Conservation (phyloP, 1,140 invertebrate species). For the Drosophila simulans region DNA sequence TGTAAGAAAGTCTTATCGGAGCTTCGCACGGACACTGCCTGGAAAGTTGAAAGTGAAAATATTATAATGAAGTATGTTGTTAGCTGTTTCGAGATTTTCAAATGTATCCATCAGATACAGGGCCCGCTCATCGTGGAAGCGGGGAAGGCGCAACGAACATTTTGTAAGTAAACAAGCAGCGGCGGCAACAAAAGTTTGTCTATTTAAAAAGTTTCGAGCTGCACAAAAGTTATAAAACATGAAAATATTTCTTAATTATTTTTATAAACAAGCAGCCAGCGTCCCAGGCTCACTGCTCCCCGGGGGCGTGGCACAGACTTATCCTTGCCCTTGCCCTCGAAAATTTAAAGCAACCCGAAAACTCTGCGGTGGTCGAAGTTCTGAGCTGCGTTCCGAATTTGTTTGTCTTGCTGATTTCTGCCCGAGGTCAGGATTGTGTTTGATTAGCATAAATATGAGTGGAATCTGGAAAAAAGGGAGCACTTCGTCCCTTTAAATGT, state of each 20-base stretch:
- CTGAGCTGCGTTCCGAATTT: constrained; percentile 38
- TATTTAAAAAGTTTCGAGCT: constrained; percentile 80
- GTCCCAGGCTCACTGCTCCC: constrained; percentile 7
- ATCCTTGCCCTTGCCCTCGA: constrained; percentile 33
- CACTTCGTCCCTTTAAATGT: constrained; percentile 32
- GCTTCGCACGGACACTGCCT: constrained; percentile 19
- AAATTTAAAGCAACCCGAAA: constrained; percentile 22
- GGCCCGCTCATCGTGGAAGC: background rate
- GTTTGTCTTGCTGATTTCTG: constrained; percentile 71
- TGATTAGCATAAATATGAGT: constrained; percentile 77
- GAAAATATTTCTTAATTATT: constrained; percentile 83
- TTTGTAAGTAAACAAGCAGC: constrained; percentile 78
- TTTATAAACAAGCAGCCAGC: constrained; percentile 70
- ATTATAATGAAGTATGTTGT: constrained; percentile 83
- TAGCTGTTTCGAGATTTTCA: constrained; percentile 80
- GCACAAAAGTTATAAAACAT: constrained; percentile 82
- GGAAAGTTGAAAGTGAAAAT: constrained; percentile 81
- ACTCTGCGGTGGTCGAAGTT: constrained; percentile 37
- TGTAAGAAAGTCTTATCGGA: constrained; percentile 1
- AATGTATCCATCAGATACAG: constrained; percentile 72
- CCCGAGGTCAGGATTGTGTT: constrained; percentile 80
- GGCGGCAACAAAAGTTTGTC: constrained; percentile 75
- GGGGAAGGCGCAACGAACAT: constrained; percentile 29
- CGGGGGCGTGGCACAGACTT: constrained; percentile 24
- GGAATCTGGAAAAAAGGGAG: constrained; percentile 40